phyloP scores from a whole-genome alignment of 1,140 invertebrate genomes.

The Nilaparvata lugens region DNA sequence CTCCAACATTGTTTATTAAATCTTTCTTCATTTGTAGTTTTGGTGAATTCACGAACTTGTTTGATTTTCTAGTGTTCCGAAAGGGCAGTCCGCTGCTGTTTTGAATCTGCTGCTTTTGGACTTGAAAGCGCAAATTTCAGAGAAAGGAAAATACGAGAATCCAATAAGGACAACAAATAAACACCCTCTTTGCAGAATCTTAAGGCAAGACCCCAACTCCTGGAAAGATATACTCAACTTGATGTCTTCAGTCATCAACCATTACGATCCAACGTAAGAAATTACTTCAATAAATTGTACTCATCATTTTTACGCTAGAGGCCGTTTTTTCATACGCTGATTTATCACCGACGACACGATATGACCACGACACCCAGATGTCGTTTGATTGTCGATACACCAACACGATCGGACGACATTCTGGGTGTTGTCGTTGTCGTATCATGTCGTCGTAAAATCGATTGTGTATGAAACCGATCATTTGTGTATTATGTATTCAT shows the following conservation, averaged over 20 bases:
- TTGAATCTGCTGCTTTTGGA: neutral
- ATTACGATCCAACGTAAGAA: neutral
- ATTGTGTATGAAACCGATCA: no score
- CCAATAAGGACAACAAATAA: neutral
- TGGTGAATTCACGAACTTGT: no score
- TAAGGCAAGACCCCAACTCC: neutral
- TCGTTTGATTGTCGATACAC: no score
- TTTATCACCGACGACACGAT: neutral
- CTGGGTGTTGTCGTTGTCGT: no score
- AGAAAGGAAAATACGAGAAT: neutral
- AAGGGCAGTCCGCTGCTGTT: neutral
- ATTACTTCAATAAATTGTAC: neutral
- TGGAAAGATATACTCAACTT: neutral
- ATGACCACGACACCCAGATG: no score
- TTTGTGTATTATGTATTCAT: no score
- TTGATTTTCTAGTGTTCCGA: no score
- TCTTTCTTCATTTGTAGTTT: no score
- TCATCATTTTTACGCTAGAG: neutral
- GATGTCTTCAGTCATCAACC: neutral
- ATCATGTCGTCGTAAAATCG: no score
- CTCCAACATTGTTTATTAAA: no score
- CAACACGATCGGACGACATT: no score
- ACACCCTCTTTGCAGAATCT: neutral
- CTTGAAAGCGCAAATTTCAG: neutral
- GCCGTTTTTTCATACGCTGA: neutral